Evolutionary conservation across 2,113 vertebrate genomes (phyloP), one percentile per base, ranked within the genome.

Genomic region (Azemiops feae): DNA sequence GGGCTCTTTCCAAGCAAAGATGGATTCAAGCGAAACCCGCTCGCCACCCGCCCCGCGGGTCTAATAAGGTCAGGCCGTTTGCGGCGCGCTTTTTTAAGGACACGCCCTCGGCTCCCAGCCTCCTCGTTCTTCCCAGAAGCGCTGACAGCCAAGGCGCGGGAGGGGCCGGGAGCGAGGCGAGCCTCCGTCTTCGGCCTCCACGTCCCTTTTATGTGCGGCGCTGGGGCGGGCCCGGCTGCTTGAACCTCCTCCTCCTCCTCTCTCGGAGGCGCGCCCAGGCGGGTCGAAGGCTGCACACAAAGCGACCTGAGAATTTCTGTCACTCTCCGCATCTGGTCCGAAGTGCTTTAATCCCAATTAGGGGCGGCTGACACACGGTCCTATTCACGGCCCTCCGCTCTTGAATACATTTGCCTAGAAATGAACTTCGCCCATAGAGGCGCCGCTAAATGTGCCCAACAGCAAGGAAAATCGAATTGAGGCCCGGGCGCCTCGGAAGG

Each of bases 281-380:
- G 98, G 98, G 98, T 98, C 98, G 99, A 98, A 98, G 98, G 98
- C 98, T 95, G 97, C 97, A 97, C 97, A 98, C 98, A 99, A 98
- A 98, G 98, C 98, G 98, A 99, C 98, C 98, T 98, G 98, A 98
- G 98, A 98, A 98, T 98, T 98, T 98, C 98, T 98, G 98, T 98
- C 98, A 99, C 98, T 98, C 98, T 98, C 98, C 98, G 98, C 98
- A 98, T 98, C 98, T 99, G 98, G 98, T 98, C 98, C 97, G 98
- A 98, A 99, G 98, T 99, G 98, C 98, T 99, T 99, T 99, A 99
- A 99, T 99, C 98, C 98, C 99, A 99, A 99, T 99, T 99, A 99
- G 99, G 98, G 98, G 98, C 99, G 99, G 99, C 98, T 99, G 99
- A 99, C 99, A 99, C 99, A 98, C 98, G 98, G 98, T 98, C 98